phyloP scores from a whole-genome alignment of 1,140 invertebrate species.

The Bombus ignitus region DNA sequence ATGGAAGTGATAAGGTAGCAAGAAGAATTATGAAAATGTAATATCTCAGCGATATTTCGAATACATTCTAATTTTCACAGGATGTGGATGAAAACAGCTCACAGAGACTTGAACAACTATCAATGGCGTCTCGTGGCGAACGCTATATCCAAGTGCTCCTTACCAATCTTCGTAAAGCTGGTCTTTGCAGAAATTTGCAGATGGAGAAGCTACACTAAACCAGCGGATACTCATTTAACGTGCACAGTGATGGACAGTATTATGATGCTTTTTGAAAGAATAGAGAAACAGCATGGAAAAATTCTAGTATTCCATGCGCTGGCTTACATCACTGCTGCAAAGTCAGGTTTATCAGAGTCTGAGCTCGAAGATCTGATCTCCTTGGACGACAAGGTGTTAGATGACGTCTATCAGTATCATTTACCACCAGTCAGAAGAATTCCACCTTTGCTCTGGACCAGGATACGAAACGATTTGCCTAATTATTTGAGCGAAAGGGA shows the following conservation, averaged over 20 bases:
- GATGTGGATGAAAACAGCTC: slow-evolving; percentile 96
- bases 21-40: not conserved
- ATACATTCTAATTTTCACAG: slow-evolving; percentile 76
- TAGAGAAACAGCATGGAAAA: slow-evolving; percentile 96
- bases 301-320: slow-evolving; percentile 96
- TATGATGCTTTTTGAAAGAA: slow-evolving; percentile 97
- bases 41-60: too few species aligned
- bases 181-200: slow-evolving; percentile 98
- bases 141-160: slow-evolving; percentile 95
- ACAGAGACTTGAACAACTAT: slow-evolving; percentile 93
- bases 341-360: slow-evolving; percentile 95
- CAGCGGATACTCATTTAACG: slow-evolving; percentile 94
- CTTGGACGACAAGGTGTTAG: slow-evolving; percentile 95
- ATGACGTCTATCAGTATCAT: slow-evolving; percentile 99
- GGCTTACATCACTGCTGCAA: slow-evolving; percentile 96
- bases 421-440: slow-evolving; percentile 97
- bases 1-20: slow-evolving; percentile 94
- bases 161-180: slow-evolving; percentile 98
- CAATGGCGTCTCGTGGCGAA: slow-evolving; percentile 98
- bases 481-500: slow-evolving; percentile 98
- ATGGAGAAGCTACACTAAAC: slow-evolving; percentile 98
- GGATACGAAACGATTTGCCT: slow-evolving; percentile 96
- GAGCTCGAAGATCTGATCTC: slow-evolving; percentile 98
- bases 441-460: slow-evolving; percentile 97
- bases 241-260: slow-evolving; percentile 98